Evolutionary conservation across 2,113 vertebrate genomes (phyloP), one percentile per base, ranked within the genome.

Genomic region (Hydrochoerus hydrochaeris): DNA sequence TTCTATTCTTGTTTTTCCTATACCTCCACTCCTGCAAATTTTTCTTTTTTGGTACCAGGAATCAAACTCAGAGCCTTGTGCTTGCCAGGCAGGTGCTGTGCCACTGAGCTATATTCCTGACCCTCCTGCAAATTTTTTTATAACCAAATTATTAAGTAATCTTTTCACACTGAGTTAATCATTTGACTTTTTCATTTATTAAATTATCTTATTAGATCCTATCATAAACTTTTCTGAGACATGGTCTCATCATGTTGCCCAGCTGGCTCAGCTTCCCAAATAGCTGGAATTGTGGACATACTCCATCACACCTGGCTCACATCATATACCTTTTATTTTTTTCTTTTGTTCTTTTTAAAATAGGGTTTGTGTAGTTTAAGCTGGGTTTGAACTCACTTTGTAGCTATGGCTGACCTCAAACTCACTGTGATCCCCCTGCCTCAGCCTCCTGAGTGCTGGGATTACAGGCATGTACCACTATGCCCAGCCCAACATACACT

Each of bases 131-230:
- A 54, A 54, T 54, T 54, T 54, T 54, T 54, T 14, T 52, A 84
- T 88, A 85, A 91, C 28, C 38, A 90, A 91, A 62, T 88, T 63
- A 77, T 77, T 87, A 91, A 71, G 38, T 86, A 87, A 78, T 80
- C 38, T 97, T 26, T 88, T 80, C 46, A 85, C 19, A 73, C 13
- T 65, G 46, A 71, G 22, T 80, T 63, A 0, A 49, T 91, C 7
- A 54, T 93, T 91, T 46, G 46, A 46, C 46, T 95, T 94, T 83
- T 77, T 92, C 28, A 86, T 58, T 90, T 84, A 77, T 49, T 57
- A 89, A 82, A 16, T 75, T 92, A 90, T 77, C 24, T 32, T 52
- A 2, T 84, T 92, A 87, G 67, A 69, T 58, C 78, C 57, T 52
- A 83, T 63, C 41, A 75, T 73, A 81, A 4, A 69, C 24, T 73